Conservation (phyloP, 2,888 invertebrate species). For the Beris morrisii region DNA sequence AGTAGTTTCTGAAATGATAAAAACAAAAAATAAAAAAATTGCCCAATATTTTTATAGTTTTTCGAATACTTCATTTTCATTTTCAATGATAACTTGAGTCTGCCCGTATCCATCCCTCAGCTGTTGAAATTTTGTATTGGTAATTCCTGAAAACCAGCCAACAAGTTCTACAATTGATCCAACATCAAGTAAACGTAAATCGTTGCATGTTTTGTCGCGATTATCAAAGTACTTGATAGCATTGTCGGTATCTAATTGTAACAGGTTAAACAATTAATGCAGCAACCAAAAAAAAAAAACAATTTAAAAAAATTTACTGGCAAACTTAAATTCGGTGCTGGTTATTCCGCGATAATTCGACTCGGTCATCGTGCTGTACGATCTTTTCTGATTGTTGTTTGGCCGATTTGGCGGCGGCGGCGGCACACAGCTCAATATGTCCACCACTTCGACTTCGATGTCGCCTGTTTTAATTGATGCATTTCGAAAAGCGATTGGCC, state of each 20-base stretch:
- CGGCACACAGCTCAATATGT: constrained; percentile 49
- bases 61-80: not conserved
- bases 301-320: constrained; percentile 47
- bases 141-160: constrained; percentile 54
- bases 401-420: constrained; percentile 37
- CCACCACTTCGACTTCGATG: constrained; percentile 55
- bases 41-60: not conserved
- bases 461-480: constrained; percentile 56
- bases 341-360: constrained; percentile 49
- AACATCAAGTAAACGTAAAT: constrained; percentile 51
- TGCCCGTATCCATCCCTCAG: constrained; percentile 57
- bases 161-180: constrained; percentile 52
- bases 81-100: constrained; percentile 55
- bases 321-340: constrained; percentile 56
- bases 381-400: constrained; percentile 48
- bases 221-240: constrained; percentile 55
- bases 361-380: constrained; percentile 52
- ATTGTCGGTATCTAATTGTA: constrained; percentile 49
- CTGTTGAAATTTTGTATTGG: constrained; percentile 54
- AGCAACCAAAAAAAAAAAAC: not conserved
- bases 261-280: not conserved
- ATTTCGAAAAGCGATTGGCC: constrained; percentile 54
- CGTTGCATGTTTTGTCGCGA: constrained; percentile 56
- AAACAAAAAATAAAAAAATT: constrained; percentile 32
- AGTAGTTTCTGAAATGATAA: constrained; percentile 47